A percentile compares a stretch with the other conserved stretches of the same genome.
Evolutionary conservation across 2,113 vertebrate genomes (phyloP).

Genomic region (Prietella phreatophila): DNA sequence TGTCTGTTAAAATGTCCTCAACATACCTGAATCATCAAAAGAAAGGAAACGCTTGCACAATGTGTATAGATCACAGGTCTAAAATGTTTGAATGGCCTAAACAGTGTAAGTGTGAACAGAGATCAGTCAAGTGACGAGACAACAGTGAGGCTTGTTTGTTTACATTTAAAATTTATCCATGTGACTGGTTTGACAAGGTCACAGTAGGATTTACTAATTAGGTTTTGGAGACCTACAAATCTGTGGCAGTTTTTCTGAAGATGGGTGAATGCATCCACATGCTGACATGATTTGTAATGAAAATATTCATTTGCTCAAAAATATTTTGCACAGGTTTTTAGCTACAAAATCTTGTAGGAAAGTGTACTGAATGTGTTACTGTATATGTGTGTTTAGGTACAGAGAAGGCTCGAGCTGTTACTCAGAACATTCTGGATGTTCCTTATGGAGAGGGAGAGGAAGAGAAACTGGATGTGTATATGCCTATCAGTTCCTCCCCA

Average conservation of each 20-base stretch:
- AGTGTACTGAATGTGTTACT: background rate
- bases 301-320: background rate
- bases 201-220: background rate
- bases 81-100: background rate
- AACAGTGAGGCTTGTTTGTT: background rate
- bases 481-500: constrained; percentile 68
- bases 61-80: background rate
- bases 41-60: background rate
- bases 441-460: constrained; percentile 76
- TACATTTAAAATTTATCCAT: background rate
- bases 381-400: constrained; percentile 72
- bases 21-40: no score
- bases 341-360: background rate
- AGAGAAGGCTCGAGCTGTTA: constrained; percentile 63
- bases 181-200: background rate
- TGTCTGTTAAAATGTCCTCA: background rate
- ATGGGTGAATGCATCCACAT: background rate
- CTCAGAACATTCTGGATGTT: constrained; percentile 72
- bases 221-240: background rate
- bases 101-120: background rate
- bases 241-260: background rate
- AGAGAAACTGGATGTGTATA: constrained; percentile 86
- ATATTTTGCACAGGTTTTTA: background rate
- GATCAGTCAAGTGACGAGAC: background rate
- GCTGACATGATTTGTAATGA: background rate